Percentiles rank a stretch among this genome's conserved stretches.
Conservation (phyloP, 2,113 vertebrate species). For the Crotophaga sulcirostris region DNA sequence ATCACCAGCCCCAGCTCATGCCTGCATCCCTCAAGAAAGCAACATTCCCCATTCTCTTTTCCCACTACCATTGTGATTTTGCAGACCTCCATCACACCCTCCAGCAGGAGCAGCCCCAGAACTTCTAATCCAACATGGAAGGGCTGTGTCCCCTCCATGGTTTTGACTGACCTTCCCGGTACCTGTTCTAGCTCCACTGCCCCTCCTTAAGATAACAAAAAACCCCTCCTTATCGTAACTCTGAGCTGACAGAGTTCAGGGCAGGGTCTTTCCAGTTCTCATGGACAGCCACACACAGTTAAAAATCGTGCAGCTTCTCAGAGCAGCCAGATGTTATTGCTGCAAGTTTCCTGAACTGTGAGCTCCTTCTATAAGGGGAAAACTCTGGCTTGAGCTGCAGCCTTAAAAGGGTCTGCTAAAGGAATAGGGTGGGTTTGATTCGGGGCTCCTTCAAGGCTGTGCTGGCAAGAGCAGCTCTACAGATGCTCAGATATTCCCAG, state of each 20-base stretch:
- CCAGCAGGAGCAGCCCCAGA: neutral
- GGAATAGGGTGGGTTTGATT: neutral
- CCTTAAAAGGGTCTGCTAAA: neutral
- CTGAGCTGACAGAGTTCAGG: fast-evolving
- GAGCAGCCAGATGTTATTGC: neutral
- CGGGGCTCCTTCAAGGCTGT: neutral
- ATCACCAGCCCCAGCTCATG: neutral
- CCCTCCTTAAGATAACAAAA: neutral
- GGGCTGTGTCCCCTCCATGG: neutral
- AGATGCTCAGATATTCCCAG: neutral
- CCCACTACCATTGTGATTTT: fast-evolving
- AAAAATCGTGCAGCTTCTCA: neutral
- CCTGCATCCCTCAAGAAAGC: neutral
- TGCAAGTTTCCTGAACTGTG: fast-evolving
- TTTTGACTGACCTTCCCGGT: neutral
- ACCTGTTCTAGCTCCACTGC: neutral
- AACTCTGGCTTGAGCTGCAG: neutral
- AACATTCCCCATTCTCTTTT: neutral
- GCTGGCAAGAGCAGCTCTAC: neutral
- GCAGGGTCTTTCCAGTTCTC: neutral
- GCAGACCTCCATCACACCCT: neutral
- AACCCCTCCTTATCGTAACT: fast-evolving
- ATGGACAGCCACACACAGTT: neutral
- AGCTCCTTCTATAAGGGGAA: fast-evolving
- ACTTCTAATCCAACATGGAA: neutral